Evolutionary conservation across 2,797 vertebrate genomes (phyloP), one percentile per base, ranked within the genome.

Genomic region (Neosalanx taihuensis): DNA sequence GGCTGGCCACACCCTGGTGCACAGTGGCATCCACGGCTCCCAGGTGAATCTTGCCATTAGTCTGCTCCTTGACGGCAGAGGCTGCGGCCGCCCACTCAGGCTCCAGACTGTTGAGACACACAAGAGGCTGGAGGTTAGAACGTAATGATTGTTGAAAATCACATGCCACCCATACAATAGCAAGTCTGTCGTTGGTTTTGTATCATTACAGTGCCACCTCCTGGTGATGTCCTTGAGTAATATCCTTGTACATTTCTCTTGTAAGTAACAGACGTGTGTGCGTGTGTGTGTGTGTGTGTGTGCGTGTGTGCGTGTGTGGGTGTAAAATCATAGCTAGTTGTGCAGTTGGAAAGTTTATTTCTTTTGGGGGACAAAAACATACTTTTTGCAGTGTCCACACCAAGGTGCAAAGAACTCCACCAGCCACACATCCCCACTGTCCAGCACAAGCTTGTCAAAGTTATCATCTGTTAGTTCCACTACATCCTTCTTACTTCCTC

Each of bases 301-400:
- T n/a, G 18, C 1, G 53, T 57, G 53, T 57, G 53, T 57, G 53
- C 3, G 53, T n/a, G 18, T 15, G 53, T 57, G 53, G 2, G 53
- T 57, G 53, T 13, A 10, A 60, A 23, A 20, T 23, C 41, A 46
- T 3, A 2, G 41, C 17, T n/a, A 56, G 15, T 17, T 56, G 51
- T 56, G 15, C 51, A n/a, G 15, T 17, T 5, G 17, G 17, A 56
- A n/a, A n/a, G 35, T 3, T 4, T n/a, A 15, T 10, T 37, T 10
- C 23, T 13, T 46, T 13, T 12, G 41, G 15, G 0, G 3, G 33
- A 26, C 58, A 12, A 26, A 5, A 17, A 91, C 93, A 92, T 89
- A 99, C 98, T 93, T 99, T 88, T 98, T 99, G 91, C 97, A 99
- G 88, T 99, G 98, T 84, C 97, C 98, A 91, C 98, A 99, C 97